Percentiles rank a stretch among this genome's conserved stretches.
Conservation (phyloP, 1,140 invertebrate species). For the Zaprionus gabonicus region DNA sequence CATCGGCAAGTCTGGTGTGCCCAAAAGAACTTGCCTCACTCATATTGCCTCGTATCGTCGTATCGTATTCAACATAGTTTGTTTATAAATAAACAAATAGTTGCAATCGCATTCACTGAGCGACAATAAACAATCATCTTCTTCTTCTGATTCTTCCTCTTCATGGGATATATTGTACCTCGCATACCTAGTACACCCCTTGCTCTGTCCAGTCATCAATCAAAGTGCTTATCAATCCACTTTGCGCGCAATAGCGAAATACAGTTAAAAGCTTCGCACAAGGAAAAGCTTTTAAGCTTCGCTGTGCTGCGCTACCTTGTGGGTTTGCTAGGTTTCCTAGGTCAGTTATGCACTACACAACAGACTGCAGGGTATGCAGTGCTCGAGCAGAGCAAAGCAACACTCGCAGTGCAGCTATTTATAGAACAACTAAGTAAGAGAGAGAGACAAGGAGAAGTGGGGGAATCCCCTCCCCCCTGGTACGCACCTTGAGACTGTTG, state of each 20-base stretch:
- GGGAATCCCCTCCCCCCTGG: not conserved
- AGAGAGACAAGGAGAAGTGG: too few species aligned
- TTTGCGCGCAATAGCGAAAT: not conserved
- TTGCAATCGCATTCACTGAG: not conserved
- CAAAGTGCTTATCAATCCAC: not conserved
- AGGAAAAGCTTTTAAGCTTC: not conserved
- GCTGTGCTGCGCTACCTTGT: not conserved
- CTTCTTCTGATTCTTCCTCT: not conserved
- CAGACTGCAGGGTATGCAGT: not conserved
- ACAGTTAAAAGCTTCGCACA: not conserved
- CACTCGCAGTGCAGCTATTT: not conserved
- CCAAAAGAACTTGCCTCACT: not conserved
- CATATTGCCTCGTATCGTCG: not conserved
- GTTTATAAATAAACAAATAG: conserved; percentile 1
- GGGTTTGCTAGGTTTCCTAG: not conserved
- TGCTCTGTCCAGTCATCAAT: not conserved
- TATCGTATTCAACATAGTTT: not conserved
- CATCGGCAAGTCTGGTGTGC: not conserved
- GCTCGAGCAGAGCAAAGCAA: not conserved
- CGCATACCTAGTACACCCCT: not conserved
- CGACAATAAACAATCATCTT: not conserved
- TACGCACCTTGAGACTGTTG: conserved; percentile 60
- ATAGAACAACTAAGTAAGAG: not conserved
- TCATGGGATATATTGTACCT: not conserved
- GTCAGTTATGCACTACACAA: not conserved